Conservation (phyloP, 2,888 invertebrate species). For the Lottia scabra region DNA sequence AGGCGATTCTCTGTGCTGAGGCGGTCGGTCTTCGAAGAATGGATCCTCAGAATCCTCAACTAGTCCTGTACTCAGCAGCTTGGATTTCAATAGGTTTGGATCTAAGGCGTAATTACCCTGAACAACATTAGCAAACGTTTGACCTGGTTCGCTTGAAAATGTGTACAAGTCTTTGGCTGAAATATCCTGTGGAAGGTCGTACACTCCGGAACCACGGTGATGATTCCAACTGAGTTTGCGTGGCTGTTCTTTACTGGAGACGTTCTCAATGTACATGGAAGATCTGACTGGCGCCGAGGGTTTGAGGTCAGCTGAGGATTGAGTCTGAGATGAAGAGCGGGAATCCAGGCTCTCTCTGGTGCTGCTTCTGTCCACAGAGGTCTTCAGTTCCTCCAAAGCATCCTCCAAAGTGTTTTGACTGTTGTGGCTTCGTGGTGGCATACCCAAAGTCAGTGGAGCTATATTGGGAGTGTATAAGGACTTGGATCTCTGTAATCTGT, state of each 20-base stretch:
- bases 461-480: constrained; percentile 53
- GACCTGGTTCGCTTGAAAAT: neutral
- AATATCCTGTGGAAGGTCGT: constrained; percentile 26
- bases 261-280: neutral
- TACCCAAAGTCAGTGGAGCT: constrained; percentile 47
- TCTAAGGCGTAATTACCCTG: constrained; percentile 60
- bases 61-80: constrained; percentile 56
- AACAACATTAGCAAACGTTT: constrained; percentile 43
- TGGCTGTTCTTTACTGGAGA: neutral
- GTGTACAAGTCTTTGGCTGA: neutral
- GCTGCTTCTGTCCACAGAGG: constrained; percentile 51
- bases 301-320: constrained; percentile 23
- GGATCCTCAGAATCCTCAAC: constrained; percentile 32
- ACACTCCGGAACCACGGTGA: constrained; percentile 9
- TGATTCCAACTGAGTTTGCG: neutral
- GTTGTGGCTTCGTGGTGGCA: constrained; percentile 35
- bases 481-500: constrained; percentile 37
- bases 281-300: neutral
- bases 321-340: constrained; percentile 28
- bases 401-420: constrained; percentile 57
- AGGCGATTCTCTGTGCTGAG: neutral
- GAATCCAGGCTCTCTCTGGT: constrained; percentile 28
- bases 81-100: constrained; percentile 52
- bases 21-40: neutral
- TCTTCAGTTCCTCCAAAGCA: constrained; percentile 56